These are phyloP conservation scores for Hystrix cristata DNA, from an alignment of 2,113 vertebrate genomes.

Conservation along the genomic window DNA sequence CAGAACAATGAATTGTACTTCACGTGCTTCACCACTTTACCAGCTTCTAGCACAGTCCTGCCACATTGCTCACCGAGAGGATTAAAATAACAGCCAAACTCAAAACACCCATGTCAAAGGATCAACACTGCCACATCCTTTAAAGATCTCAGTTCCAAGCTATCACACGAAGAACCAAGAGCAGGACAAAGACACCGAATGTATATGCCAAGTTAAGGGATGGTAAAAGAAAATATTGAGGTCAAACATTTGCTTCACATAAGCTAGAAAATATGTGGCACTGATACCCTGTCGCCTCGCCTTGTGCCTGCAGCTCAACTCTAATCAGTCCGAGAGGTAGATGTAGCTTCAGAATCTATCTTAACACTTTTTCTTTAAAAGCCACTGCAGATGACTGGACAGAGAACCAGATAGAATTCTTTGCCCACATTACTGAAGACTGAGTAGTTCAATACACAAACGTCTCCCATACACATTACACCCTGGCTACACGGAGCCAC, in stretches of 20 bases:
- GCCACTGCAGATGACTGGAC: neutral
- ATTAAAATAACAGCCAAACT: neutral
- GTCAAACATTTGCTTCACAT: neutral
- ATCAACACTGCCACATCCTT: neutral
- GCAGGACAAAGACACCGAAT: neutral
- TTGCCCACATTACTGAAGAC: neutral
- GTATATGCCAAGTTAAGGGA: neutral
- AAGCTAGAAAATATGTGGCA: neutral
- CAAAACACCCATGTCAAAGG: neutral
- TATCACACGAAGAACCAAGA: neutral
- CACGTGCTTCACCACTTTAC: neutral
- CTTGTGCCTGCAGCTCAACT: neutral
- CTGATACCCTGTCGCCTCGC: fast-evolving
- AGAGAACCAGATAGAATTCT: neutral
- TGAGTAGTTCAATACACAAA: neutral
- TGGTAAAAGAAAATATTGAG: neutral
- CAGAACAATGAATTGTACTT: neutral
- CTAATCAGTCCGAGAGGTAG: neutral
- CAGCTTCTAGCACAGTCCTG: neutral
- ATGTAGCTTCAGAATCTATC: neutral
- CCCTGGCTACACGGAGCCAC: neutral
- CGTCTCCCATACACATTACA: neutral
- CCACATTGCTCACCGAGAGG: no score
- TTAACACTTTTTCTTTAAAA: constrained; percentile 8
- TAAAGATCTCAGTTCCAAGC: neutral